These are phyloP conservation scores for Noctilio leporinus DNA, from an alignment of 2,113 vertebrate genomes.

Conservation along the genomic window DNA sequence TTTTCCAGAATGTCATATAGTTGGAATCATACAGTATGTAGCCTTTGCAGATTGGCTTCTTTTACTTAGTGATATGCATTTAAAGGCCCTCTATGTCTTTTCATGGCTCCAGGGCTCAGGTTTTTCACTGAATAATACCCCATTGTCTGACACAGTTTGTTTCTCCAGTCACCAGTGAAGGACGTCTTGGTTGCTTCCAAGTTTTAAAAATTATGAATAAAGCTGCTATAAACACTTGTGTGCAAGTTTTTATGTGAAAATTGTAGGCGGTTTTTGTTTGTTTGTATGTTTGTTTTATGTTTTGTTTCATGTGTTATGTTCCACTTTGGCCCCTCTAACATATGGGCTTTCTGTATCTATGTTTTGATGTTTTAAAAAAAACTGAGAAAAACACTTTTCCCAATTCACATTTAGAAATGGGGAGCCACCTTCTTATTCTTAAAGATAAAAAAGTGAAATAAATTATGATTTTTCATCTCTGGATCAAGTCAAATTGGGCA, in stretches of 20 bases:
- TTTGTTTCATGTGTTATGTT: neutral
- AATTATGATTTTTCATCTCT: conserved; percentile 17
- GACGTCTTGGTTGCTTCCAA: neutral
- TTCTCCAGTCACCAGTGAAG: neutral
- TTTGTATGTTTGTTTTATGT: neutral
- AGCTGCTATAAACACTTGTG: neutral
- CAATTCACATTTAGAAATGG: neutral
- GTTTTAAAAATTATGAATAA: neutral
- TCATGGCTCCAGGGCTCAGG: neutral
- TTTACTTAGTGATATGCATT: neutral
- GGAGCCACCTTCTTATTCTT: neutral
- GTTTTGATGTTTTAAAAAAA: neutral
- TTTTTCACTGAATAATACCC: neutral
- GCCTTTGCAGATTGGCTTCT: no score
- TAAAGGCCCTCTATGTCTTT: neutral
- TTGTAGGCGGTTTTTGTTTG: no score
- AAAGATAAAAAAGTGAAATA: conserved; percentile 31
- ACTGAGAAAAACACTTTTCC: neutral
- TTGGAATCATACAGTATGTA: no score
- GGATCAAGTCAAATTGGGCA: neutral
- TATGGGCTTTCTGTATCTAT: neutral
- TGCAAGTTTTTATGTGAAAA: neutral
- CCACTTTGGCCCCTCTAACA: neutral
- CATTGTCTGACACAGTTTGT: neutral
- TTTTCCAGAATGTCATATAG: neutral